These are phyloP conservation scores for Andrena praecox DNA, from an alignment of 2,888 invertebrate genomes.

Conservation along the genomic window DNA sequence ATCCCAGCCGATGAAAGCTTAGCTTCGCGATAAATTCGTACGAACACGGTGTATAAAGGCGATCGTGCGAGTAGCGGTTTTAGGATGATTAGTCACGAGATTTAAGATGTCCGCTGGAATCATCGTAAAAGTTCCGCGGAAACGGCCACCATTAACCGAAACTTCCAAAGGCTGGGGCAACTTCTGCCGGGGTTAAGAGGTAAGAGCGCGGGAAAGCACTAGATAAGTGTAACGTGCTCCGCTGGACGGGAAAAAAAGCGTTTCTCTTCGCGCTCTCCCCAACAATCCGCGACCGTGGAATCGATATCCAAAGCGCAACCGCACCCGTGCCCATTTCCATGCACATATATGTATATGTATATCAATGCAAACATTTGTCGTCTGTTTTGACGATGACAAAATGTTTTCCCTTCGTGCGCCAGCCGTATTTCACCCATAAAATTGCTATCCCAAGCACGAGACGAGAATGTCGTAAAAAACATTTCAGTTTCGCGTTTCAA, in stretches of 20 bases:
- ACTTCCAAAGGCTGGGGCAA: background rate
- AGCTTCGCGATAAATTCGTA: background rate
- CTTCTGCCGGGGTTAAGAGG: slow-evolving; percentile 26
- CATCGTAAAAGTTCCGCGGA: slow-evolving; percentile 10
- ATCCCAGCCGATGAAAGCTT: background rate
- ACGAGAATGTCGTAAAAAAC: slow-evolving; percentile 38
- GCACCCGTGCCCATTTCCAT: slow-evolving; percentile 34
- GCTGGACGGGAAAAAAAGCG: slow-evolving; percentile 13
- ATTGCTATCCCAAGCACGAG: slow-evolving; percentile 34
- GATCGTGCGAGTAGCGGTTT: background rate
- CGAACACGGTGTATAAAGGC: background rate
- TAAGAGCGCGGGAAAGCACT: slow-evolving; percentile 14
- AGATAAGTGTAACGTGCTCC: slow-evolving; percentile 19
- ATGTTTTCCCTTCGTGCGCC: slow-evolving; percentile 33
- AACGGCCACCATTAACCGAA: slow-evolving; percentile 6
- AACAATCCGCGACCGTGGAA: slow-evolving; percentile 19
- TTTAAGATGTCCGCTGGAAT: slow-evolving; percentile 10
- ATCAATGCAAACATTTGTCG: slow-evolving; percentile 52
- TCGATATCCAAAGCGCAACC: slow-evolving; percentile 52
- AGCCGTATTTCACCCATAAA: slow-evolving; percentile 36
- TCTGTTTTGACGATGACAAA: slow-evolving; percentile 50
- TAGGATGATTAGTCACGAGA: slow-evolving; percentile 3
- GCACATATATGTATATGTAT: background rate
- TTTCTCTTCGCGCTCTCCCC: background rate
- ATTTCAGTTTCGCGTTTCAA: slow-evolving; percentile 37